A percentile compares a stretch with the other conserved stretches of the same genome.
These are phyloP conservation scores for Origma solitaria DNA, from an alignment of 2,113 vertebrate species.

Conservation along the genomic window DNA sequence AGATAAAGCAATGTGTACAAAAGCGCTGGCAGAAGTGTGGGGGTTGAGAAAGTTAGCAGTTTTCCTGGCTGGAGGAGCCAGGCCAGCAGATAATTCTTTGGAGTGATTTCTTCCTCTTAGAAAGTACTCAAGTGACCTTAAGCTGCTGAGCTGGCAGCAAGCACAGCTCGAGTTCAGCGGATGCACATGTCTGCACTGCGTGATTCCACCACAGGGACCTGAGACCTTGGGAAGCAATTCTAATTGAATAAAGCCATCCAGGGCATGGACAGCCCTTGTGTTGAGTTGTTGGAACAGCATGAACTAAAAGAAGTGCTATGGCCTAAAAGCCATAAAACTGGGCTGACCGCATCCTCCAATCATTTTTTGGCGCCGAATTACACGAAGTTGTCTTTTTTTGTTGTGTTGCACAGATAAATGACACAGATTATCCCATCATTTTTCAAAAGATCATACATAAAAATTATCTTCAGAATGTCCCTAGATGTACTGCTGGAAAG, in stretches of 20 bases:
- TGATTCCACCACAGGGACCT: constrained; percentile 31
- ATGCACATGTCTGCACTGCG: neutral
- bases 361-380: constrained; percentile 5
- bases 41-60: neutral
- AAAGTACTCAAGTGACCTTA: constrained; percentile 39
- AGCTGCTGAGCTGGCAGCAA: constrained; percentile 51
- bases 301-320: neutral
- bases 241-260: constrained; percentile 36
- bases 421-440: constrained; percentile 16
- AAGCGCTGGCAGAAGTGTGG: neutral
- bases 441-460: constrained; percentile 5
- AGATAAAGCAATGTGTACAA: neutral
- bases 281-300: constrained; percentile 13
- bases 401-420: constrained; percentile 5
- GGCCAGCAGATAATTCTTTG: constrained; percentile 44
- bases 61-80: neutral
- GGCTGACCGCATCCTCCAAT: neutral
- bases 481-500: neutral
- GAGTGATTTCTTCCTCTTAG: constrained; percentile 36
- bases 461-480: constrained; percentile 13
- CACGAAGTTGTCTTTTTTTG: constrained; percentile 25
- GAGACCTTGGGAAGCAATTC: neutral
- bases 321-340: constrained; percentile 15
- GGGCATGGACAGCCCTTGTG: neutral
- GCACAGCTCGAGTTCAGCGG: neutral